Evolutionary conservation across 2,113 vertebrate species (phyloP).

Genomic region (Diadophis punctatus): DNA sequence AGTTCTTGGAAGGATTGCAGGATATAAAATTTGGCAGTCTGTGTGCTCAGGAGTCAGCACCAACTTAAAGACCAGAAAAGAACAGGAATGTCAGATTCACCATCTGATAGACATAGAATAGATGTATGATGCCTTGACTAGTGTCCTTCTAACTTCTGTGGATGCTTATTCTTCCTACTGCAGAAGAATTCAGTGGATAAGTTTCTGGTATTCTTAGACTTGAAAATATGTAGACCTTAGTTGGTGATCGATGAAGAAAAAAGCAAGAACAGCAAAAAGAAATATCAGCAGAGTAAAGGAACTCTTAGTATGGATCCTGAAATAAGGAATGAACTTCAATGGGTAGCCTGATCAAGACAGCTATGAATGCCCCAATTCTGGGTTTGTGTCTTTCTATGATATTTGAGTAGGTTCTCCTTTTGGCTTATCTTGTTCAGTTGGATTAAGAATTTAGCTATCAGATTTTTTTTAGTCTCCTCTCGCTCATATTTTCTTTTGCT

Average conservation of each 20-base stretch:
- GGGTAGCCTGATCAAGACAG: not conserved
- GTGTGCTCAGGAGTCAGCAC: not conserved
- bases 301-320: not conserved
- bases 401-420: not conserved
- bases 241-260: not conserved
- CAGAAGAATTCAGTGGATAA: not conserved
- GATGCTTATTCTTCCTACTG: not conserved
- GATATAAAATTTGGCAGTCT: not conserved
- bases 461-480: not conserved
- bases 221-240: not conserved
- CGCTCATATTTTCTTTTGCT: not conserved
- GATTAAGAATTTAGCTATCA: not conserved
- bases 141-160: not conserved
- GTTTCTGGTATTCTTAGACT: not conserved
- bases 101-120: not conserved
- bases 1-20: not conserved
- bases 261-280: not conserved
- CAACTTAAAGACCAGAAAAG: not conserved
- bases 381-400: not conserved
- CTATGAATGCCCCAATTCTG: too few species aligned
- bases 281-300: not conserved
- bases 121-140: not conserved
- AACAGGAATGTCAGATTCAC: not conserved
- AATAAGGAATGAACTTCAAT: not conserved
- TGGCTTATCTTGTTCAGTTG: not conserved